phyloP scores from a whole-genome alignment of 2,113 vertebrate genomes.

The Cyprinus carpio region DNA sequence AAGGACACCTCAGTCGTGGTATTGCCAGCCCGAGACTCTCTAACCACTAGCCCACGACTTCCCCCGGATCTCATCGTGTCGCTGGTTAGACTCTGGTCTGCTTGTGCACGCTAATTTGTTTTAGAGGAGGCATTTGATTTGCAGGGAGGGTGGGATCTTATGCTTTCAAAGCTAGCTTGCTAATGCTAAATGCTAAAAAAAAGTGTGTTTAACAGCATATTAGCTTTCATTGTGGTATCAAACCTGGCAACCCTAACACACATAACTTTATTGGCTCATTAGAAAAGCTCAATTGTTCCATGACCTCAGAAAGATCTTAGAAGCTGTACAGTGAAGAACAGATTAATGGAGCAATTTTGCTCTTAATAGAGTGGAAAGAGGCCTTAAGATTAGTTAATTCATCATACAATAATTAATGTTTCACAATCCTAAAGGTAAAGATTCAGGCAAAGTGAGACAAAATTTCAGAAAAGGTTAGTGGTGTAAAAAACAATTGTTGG shows the following conservation, averaged over 20 bases:
- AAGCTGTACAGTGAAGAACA: background rate
- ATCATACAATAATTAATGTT: background rate
- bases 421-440: background rate
- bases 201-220: too few relatives aligned
- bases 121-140: too few relatives aligned
- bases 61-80: too few relatives aligned
- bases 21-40: too few relatives aligned
- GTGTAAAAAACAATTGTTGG: background rate
- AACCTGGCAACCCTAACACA: background rate
- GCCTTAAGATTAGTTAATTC: background rate
- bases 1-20: too few relatives aligned
- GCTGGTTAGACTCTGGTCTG: too few relatives aligned
- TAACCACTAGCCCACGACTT: too few relatives aligned
- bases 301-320: background rate
- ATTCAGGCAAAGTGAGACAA: background rate
- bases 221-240: background rate
- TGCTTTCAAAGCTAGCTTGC: too few relatives aligned
- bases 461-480: background rate
- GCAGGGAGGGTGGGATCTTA: too few relatives aligned
- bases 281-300: background rate
- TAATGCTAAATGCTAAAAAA: too few relatives aligned
- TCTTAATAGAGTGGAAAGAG: background rate
- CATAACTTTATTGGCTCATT: background rate
- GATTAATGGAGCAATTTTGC: background rate
- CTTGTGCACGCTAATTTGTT: too few relatives aligned